Evolutionary conservation across 2,888 invertebrate genomes (phyloP).

Genomic region (Sceliomorpha sp.): DNA sequence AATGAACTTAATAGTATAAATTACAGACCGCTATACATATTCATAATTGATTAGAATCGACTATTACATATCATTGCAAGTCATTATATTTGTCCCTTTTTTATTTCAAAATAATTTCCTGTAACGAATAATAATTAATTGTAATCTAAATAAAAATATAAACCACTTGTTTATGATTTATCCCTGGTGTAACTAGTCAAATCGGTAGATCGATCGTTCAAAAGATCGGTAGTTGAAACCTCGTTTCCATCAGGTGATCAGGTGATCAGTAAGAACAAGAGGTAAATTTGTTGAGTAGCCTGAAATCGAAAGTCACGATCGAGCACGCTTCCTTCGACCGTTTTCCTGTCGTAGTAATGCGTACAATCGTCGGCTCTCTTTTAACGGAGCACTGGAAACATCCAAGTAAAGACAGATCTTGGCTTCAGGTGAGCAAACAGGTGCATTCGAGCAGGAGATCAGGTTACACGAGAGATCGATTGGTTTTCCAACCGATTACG

Average conservation of each 20-base stretch:
- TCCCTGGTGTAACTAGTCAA: no score
- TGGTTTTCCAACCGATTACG: constrained; percentile 37
- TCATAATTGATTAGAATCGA: no score
- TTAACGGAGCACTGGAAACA: constrained; percentile 6
- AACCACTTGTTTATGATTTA: no score
- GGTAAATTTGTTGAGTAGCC: constrained; percentile 22
- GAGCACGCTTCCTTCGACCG: background rate
- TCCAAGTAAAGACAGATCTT: constrained; percentile 62
- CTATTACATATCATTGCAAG: no score
- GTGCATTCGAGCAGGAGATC: constrained; percentile 71
- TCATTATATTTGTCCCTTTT: no score
- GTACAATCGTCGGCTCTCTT: background rate
- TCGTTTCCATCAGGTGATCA: constrained; percentile 51
- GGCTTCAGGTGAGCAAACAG: constrained; percentile 74
- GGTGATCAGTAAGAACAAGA: constrained; percentile 43
- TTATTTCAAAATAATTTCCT: no score
- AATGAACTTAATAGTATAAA: no score
- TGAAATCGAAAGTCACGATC: constrained; percentile 27
- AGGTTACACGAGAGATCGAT: constrained; percentile 67
- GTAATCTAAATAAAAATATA: no score
- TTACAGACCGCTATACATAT: no score
- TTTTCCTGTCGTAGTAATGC: background rate
- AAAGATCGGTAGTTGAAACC: constrained; percentile 56
- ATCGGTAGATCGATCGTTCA: constrained; percentile 49
- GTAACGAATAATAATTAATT: no score